phyloP scores from a whole-genome alignment of 2,888 invertebrate genomes.

The Priocnemis perturbator region DNA sequence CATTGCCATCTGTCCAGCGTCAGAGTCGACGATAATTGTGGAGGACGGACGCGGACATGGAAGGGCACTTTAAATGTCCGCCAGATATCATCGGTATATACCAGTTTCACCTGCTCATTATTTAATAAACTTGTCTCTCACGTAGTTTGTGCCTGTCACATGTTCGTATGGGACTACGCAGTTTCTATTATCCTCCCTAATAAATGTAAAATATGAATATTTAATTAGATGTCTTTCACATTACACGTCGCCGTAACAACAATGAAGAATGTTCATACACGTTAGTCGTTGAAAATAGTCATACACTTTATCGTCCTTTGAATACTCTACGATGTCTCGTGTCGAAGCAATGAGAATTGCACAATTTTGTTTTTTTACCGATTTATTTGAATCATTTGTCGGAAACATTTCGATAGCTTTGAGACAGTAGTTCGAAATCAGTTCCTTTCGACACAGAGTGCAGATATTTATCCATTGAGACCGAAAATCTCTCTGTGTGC shows the following conservation, averaged over 20 bases:
- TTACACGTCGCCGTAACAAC: too few species aligned
- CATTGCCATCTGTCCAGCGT: constrained; percentile 30
- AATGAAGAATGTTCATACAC: too few species aligned
- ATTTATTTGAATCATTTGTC: not conserved
- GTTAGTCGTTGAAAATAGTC: not conserved
- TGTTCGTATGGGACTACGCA: not conserved
- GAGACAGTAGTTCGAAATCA: too few species aligned
- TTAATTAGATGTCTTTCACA: too few species aligned
- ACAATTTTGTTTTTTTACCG: not conserved
- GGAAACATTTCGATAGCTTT: too few species aligned
- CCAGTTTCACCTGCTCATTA: constrained; percentile 62
- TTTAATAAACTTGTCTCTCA: constrained; percentile 58
- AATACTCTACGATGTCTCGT: too few species aligned
- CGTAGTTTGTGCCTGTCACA: constrained; percentile 1
- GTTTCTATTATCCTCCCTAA: too few species aligned
- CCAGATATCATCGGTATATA: constrained; percentile 52
- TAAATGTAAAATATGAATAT: too few species aligned
- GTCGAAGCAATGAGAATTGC: too few species aligned
- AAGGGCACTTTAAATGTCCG: constrained; percentile 71
- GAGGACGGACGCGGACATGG: constrained; percentile 69
- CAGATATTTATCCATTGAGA: not conserved
- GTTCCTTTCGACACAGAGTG: too few species aligned
- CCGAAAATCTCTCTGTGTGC: too few species aligned
- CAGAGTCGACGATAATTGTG: constrained; percentile 61
- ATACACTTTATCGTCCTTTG: too few species aligned